Evolutionary conservation across 2,113 vertebrate species (phyloP).

Genomic region (Colossoma macropomum): DNA sequence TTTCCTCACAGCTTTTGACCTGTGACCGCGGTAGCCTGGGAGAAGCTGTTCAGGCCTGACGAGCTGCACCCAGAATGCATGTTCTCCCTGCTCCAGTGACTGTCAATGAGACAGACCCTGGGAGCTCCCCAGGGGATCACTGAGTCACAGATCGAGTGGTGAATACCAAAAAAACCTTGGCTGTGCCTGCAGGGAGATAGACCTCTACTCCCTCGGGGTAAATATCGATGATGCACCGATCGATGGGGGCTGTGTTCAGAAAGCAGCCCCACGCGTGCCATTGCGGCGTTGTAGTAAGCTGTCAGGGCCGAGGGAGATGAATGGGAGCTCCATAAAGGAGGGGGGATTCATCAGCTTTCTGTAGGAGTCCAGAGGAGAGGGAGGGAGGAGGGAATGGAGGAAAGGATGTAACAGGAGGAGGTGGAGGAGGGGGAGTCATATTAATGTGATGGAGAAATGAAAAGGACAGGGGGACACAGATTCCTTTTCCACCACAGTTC

Average conservation of each 20-base stretch:
- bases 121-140: slow-evolving; percentile 23
- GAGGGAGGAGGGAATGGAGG: not conserved
- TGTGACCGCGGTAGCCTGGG: slow-evolving; percentile 15
- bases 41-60: slow-evolving; percentile 37
- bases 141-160: slow-evolving; percentile 13
- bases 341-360: slow-evolving; percentile 41
- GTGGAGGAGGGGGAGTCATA: slow-evolving; percentile 8
- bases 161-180: slow-evolving; percentile 33
- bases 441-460: slow-evolving; percentile 27
- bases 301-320: slow-evolving; percentile 50
- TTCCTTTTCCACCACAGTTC: slow-evolving; percentile 9
- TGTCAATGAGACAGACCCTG: slow-evolving; percentile 44
- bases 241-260: slow-evolving; percentile 27
- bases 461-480: slow-evolving; percentile 25
- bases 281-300: slow-evolving; percentile 17
- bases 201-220: slow-evolving; percentile 25
- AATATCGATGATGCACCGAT: slow-evolving; percentile 45
- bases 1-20: slow-evolving; percentile 20
- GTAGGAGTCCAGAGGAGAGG: not conserved
- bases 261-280: not conserved
- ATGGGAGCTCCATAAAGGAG: slow-evolving; percentile 24
- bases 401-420: not conserved
- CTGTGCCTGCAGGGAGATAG: slow-evolving; percentile 1
- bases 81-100: slow-evolving; percentile 35
- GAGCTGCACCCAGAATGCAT: slow-evolving; percentile 25